These are phyloP conservation scores for Spheniscus mendiculus DNA, from an alignment of 2,113 vertebrate species.

Conservation along the genomic window DNA sequence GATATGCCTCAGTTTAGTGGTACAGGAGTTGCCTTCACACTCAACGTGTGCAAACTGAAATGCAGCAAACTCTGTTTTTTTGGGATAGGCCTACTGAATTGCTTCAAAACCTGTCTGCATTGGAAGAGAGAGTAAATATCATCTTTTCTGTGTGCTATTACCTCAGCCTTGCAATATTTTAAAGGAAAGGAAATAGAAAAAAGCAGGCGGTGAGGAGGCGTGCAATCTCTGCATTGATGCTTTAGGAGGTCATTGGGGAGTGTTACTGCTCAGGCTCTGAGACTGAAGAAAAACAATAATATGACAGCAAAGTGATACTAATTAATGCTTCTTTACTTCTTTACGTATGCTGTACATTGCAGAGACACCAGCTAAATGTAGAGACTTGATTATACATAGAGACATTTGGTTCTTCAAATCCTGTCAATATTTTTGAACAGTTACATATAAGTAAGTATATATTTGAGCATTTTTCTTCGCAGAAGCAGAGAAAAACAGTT, in stretches of 20 bases:
- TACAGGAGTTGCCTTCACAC: background rate
- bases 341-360: background rate
- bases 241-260: background rate
- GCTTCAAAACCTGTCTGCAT: background rate
- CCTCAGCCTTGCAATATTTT: background rate
- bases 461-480: background rate
- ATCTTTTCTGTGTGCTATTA: background rate
- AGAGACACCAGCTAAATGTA: background rate
- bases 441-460: background rate
- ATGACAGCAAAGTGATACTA: background rate
- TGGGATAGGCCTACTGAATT: background rate
- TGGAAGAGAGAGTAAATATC: background rate
- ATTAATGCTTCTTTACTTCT: background rate
- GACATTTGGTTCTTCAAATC: background rate
- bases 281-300: background rate
- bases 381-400: background rate
- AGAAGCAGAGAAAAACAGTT: background rate
- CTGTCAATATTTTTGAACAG: background rate
- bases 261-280: background rate
- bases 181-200: slow-evolving; percentile 32
- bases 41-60: background rate
- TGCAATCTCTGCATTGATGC: background rate
- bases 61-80: background rate
- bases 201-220: background rate
- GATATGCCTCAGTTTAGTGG: background rate